Percentiles rank a stretch among this genome's conserved stretches.
Evolutionary conservation across 2,797 vertebrate genomes (phyloP).

Genomic region (Emydoidea blandingii): DNA sequence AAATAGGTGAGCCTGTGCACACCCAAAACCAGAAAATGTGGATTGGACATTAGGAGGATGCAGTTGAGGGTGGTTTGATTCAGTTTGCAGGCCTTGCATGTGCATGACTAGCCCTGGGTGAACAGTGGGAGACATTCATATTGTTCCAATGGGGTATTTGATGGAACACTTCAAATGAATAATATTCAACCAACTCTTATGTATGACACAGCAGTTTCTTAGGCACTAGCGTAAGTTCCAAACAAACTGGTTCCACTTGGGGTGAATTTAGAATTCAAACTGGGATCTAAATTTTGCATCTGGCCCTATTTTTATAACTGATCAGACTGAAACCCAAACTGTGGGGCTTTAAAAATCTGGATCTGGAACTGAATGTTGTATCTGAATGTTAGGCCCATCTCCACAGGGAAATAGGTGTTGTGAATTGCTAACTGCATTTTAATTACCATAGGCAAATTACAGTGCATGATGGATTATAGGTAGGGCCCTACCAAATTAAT

Average conservation of each 20-base stretch:
- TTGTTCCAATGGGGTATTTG: no score
- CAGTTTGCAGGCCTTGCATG: conserved; percentile 38
- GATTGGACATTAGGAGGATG: not conserved
- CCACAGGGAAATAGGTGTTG: not conserved
- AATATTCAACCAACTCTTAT: conserved; percentile 9
- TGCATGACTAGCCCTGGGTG: conserved; percentile 27
- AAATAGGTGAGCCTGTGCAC: conserved; percentile 29
- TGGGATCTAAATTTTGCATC: not conserved
- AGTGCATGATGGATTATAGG: no score
- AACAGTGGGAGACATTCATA: conserved; percentile 4
- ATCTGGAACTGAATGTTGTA: not conserved
- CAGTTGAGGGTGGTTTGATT: conserved; percentile 16
- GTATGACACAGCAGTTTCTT: conserved; percentile 13
- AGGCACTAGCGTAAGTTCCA: conserved; percentile 26
- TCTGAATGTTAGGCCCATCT: not conserved
- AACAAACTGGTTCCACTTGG: conserved; percentile 24
- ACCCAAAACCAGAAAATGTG: conserved; percentile 45
- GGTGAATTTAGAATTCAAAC: not conserved
- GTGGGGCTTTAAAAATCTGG: not conserved
- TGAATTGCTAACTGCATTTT: not conserved
- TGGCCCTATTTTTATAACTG: not conserved
- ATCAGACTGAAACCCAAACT: not conserved
- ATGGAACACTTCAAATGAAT: conserved; percentile 17
- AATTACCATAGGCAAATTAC: not conserved
- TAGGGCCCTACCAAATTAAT: no score